Base-by-base conservation (phyloP, 2,888 invertebrate genomes). In the Volucella zonaria region DNA sequence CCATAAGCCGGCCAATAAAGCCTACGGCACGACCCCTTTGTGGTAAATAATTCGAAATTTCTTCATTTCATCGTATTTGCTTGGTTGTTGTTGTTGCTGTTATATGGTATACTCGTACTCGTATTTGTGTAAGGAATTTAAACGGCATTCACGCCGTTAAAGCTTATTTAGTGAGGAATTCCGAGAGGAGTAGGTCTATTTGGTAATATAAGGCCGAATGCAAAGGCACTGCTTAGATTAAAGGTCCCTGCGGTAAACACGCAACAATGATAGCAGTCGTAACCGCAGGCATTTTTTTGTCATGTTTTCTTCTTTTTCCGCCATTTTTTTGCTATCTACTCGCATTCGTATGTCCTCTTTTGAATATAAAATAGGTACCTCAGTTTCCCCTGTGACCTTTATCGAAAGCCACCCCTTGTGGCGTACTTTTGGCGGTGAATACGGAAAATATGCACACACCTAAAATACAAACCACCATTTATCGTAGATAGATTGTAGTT, bases 361-460 rank as follows among this genome's bases (percentile, higher is more conserved):
- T 70, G 61, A 74, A 75, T 74, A 82, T 11, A 66, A 64, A 82
- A 74, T n/a, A n/a, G n/a, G n/a, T 54, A 70, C 73, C 74, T 83
- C 79, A 79, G 75, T 79, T 82, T 79, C 74, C 74, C 64, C 64
- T 47, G 64, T 83, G 79, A 74, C 59, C 79, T 79, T 81, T 79
- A 51, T 64, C 40, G 42, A 31, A 49, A 40, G 51, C 6, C 6
- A 6, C 58, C 42, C 43, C 14, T n/a, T 11, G 40, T 23, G 31
- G 40, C 52, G 64, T 45, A 31, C 64, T 54, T 12, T 23, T 8
- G 14, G n/a, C 6, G 45, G 59, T 49, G 62, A 45, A 79, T 70
- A 59, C 70, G 68, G 11, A 79, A 74, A 68, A 56, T 68, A 47
- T 79, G 18, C 68, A 58, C 56, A 18, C 15, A 31, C 66, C 54